phyloP scores from a whole-genome alignment of 2,888 invertebrate species.

The Meliscaeva auricollis region DNA sequence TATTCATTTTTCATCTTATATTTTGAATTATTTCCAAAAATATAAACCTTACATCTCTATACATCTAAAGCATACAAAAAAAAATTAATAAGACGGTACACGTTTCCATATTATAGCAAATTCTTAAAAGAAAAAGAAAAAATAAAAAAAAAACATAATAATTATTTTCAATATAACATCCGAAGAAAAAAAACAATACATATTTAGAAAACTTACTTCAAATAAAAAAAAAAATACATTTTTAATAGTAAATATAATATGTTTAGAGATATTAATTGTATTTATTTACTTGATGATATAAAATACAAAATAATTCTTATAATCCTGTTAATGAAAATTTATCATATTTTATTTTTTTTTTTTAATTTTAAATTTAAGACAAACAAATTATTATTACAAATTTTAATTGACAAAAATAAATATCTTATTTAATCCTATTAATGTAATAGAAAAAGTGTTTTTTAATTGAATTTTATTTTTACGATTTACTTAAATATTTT shows the following conservation, averaged over 20 bases:
- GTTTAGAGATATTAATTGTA: not conserved
- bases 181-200: constrained; percentile 43
- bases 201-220: constrained; percentile 51
- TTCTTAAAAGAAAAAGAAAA: constrained; percentile 14
- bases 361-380: constrained; percentile 30
- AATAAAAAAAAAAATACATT: constrained; percentile 43
- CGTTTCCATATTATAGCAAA: constrained; percentile 47
- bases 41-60: constrained; percentile 52
- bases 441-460: constrained; percentile 72
- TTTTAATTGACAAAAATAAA: constrained; percentile 68
- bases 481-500: not conserved
- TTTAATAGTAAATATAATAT: constrained; percentile 19
- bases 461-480: constrained; percentile 38
- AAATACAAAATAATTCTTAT: constrained; percentile 41
- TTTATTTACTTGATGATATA: constrained; percentile 17
- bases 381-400: constrained; percentile 29
- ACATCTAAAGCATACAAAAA: constrained; percentile 53
- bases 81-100: constrained; percentile 47
- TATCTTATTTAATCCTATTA: constrained; percentile 71
- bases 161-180: constrained; percentile 50
- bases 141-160: not conserved
- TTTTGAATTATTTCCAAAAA: constrained; percentile 63
- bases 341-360: not conserved
- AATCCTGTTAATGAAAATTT: constrained; percentile 18
- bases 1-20: constrained; percentile 35